Evolutionary conservation across 2,888 invertebrate genomes (phyloP), one percentile per base, ranked within the genome.

Genomic region (Harpalus rubripes): DNA sequence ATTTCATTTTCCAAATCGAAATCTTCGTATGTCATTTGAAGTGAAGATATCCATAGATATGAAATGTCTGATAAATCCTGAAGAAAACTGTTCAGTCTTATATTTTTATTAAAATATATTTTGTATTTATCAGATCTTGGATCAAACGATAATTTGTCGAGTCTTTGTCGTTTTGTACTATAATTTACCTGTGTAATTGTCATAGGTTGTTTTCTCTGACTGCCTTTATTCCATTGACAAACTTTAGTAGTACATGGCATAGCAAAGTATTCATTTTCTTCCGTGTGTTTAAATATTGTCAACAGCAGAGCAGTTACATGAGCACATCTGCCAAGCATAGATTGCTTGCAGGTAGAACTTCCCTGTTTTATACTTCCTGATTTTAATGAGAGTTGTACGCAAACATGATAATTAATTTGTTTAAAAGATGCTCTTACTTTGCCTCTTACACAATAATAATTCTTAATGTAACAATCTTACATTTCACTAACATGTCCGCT

Each of bases 361-460:
- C 15, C 58, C n/a, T 58, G 7, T 58, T 58, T 58, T 15, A 58
- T 58, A 15, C 6, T 58, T 7, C n/a, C 58, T 16, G 58, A 58
- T 10, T 58, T 58, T 7, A 58, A 15, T 58, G 58, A 58, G 7
- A 58, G 7, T 16, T 58, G n/a, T 6, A 58, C n/a, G 7, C 6
- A 15, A n/a, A 58, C 58, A 58, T 58, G 1, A 58, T 58, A 58
- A 58, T 16, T 58, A 58, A 58, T 58, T 58, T 58, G 58, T 1
- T 58, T 58, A 58, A 58, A 58, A n/a, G n/a, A 58, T 12, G 58
- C 58, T 58, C n/a, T n/a, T n/a, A n/a, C n/a, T n/a, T n/a, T n/a
- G n/a, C n/a, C n/a, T n/a, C n/a, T n/a, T n/a, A n/a, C n/a, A n/a
- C n/a, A n/a, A n/a, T n/a, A n/a, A n/a, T n/a, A 15, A 58, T 58